Evolutionary conservation across 2,113 vertebrate genomes (phyloP), one percentile per base, ranked within the genome.

Genomic region (Odobenus rosmarus): DNA sequence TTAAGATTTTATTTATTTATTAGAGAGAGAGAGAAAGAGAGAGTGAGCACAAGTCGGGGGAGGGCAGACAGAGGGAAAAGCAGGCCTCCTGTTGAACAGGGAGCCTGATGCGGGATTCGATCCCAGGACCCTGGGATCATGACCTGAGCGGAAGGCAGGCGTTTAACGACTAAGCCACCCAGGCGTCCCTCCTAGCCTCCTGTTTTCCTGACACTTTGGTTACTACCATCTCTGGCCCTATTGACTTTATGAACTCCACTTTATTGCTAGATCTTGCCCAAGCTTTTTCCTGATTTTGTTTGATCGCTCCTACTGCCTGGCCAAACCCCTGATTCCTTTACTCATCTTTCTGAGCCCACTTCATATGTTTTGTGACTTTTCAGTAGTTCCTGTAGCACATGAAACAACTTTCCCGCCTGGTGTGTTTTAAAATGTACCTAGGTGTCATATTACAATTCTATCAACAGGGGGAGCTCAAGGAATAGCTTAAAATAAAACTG

Each of bases 381-480:
- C 82, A 36, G 4, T 55, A 46, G 3, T 82, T 90, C 46, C 10
- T 57, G 2, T 26, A 79, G 19, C 36, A 46, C 21, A 23, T 39
- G 71, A 36, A 93, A 64, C 13, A 55, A 77, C 1, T 12, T 61
- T 80, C 42, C 15, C n/a, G 12, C 9, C 46, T 14, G 88, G 26
- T 16, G 81, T 81, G 7, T 88, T 87, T 71, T 57, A 36, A 36
- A 83, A 24, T 14, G 51, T 69, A 87, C 14, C 33, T 4, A 7
- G 1, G 0, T 67, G 94, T 92, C 79, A 79, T 93, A 31, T 82
- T 55, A 21, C 18, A 26, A 69, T 77, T 26, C 88, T 77, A 33
- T 97, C 98, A 97, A 88, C 4, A 99, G 98, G 96, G 98, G 98
- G 98, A 31, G 98, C 93, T 96, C 91, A 94, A 93, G 4, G 49